Conservation (phyloP, 2,113 vertebrate species). For the Struthidea cinerea region DNA sequence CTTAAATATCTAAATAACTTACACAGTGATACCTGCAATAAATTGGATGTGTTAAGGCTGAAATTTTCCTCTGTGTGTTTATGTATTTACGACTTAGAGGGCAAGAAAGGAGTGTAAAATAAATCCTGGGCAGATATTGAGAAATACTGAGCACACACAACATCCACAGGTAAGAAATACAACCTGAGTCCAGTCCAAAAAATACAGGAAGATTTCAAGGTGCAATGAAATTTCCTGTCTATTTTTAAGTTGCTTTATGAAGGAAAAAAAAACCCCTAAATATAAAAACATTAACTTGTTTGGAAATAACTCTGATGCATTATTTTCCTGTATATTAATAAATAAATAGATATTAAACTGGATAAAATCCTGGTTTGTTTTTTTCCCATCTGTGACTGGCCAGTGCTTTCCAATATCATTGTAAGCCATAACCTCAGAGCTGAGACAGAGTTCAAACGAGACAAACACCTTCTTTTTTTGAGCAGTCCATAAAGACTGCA, state of each 20-base stretch:
- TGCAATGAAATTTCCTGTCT: neutral
- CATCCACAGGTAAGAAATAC: neutral
- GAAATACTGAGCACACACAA: neutral
- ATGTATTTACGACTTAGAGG: neutral
- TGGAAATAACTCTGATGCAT: neutral
- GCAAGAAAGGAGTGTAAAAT: neutral
- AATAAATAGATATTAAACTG: too few relatives aligned
- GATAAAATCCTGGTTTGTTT: too few relatives aligned
- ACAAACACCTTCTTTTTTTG: neutral
- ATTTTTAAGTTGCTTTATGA: neutral
- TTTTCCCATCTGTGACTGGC: neutral
- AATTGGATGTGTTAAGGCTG: neutral
- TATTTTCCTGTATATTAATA: neutral
- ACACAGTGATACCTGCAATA: neutral
- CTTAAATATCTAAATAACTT: neutral
- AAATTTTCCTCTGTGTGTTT: neutral
- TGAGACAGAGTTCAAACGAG: neutral
- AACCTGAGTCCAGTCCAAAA: neutral
- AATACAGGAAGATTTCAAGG: neutral
- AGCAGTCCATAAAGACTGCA: neutral
- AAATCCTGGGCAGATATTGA: neutral
- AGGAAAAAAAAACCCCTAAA: neutral
- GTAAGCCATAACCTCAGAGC: neutral
- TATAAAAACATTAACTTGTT: neutral
- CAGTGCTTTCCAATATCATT: neutral